phyloP scores from a whole-genome alignment of 2,797 vertebrate species.

The Cuculus canorus region DNA sequence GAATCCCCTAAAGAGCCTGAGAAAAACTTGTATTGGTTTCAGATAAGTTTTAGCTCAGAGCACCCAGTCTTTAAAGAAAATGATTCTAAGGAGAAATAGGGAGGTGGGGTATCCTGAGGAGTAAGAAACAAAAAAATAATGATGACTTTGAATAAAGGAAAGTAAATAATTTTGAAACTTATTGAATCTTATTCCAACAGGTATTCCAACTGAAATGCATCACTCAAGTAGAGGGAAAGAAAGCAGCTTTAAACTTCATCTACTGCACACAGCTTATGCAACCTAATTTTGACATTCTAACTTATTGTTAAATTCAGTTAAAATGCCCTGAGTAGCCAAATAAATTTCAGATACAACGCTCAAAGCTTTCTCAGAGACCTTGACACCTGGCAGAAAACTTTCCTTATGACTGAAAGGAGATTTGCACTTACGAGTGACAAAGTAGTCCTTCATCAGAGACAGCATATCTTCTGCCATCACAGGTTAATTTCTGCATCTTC shows the following conservation, averaged over 20 bases:
- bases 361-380: neutral
- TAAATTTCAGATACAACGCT: neutral
- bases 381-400: neutral
- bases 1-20: neutral
- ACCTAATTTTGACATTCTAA: neutral
- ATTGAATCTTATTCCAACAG: neutral
- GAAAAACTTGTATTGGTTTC: neutral
- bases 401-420: neutral
- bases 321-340: neutral
- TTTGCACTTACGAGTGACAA: neutral
- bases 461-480: neutral
- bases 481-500: neutral
- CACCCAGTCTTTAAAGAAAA: neutral
- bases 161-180: neutral
- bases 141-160: neutral
- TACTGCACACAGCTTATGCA: neutral
- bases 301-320: neutral
- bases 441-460: neutral
- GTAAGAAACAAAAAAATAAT: neutral
- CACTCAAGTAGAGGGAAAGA: neutral
- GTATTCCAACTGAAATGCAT: neutral
- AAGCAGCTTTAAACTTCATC: neutral
- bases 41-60: neutral
- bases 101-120: neutral
- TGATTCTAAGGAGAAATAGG: neutral